Base-by-base conservation (phyloP, 2,888 invertebrate species). In the Ethmia dodecea region DNA sequence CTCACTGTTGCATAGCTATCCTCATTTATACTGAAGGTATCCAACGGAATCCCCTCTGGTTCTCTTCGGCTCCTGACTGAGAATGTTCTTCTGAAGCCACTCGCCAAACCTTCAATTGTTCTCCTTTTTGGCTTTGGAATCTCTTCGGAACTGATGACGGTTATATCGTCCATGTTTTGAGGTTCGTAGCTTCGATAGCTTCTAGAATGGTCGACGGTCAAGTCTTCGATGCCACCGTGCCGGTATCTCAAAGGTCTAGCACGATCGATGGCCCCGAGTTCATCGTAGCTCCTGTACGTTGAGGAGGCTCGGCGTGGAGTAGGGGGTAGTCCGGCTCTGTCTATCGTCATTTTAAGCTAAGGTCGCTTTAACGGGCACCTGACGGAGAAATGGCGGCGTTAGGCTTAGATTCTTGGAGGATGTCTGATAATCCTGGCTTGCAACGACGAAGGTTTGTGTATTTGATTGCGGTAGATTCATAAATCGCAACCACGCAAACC, bases 251-350 rank as follows among this genome's bases (percentile, higher is more conserved):
- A 51, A 1, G 81, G 79, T 50, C 63, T 74, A 4, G 68, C 66
- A 20, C 75, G 66, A 38, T 86, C 84, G 31, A 80, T 70, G 9
- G 60, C 55, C 6, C 81, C 84, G 3, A 86, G 76, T 43, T 86
- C 83, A 38, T 86, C 79, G 49, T 87, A 87, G 49, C 87, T 87
- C 44, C 84, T 70, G 53, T 87, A 87, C 3, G 86, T 86, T 6
- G 84, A 84, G 10, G 78, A 62, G 3, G 71, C 70, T 27, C 84
- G 67, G 31, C 80, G 66, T 1, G 84, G 84, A 10, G 84, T 71
- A 11, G 84, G 84, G 4, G 84, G 84, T 24, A 73, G 63, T 37
- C 83, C 84, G 33, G 76, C 72, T 64, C 64, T 68, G 53, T 84
- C 84, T 60, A 84, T 75, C 39, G 81, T 84, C 84, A 84, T 84